phyloP scores from a whole-genome alignment of 2,888 invertebrate genomes.

The Athalia rosae region DNA sequence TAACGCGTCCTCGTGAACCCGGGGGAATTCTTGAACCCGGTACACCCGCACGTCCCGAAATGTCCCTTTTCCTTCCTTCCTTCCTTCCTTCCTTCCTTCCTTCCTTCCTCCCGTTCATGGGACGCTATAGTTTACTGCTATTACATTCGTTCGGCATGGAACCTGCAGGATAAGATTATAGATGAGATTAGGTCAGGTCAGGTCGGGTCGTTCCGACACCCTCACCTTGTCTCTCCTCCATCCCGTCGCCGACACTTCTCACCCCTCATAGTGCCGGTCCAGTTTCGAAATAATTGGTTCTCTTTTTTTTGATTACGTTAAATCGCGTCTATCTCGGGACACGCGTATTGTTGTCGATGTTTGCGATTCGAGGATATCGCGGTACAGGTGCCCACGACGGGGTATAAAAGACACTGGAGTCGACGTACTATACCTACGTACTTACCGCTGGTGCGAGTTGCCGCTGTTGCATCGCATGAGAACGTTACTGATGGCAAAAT shows the following conservation, averaged over 20 bases:
- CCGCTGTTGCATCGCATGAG: neutral
- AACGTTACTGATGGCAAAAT: neutral
- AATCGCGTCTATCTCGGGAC: too few species aligned
- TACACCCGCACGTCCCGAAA: slow-evolving; percentile 4
- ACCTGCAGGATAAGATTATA: neutral
- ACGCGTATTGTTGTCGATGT: too few species aligned
- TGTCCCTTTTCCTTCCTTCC: slow-evolving; percentile 26
- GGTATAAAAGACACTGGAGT: neutral
- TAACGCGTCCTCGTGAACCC: too few species aligned
- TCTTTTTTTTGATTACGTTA: too few species aligned
- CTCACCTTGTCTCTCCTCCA: too few species aligned
- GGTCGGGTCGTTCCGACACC: neutral
- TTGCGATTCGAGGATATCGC: too few species aligned
- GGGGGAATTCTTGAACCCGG: too few species aligned
- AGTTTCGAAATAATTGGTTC: too few species aligned
- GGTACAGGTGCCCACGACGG: neutral
- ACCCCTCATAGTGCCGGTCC: too few species aligned
- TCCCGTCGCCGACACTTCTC: too few species aligned
- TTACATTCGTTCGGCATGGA: neutral
- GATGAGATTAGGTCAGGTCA: slow-evolving; percentile 30
- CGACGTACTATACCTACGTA: too few species aligned
- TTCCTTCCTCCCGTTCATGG: slow-evolving; percentile 29
- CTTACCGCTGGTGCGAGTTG: neutral
- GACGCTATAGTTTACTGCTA: neutral
- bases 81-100: slow-evolving; percentile 45